Base-by-base conservation (phyloP, 2,888 invertebrate species). In the Blera fallax region DNA sequence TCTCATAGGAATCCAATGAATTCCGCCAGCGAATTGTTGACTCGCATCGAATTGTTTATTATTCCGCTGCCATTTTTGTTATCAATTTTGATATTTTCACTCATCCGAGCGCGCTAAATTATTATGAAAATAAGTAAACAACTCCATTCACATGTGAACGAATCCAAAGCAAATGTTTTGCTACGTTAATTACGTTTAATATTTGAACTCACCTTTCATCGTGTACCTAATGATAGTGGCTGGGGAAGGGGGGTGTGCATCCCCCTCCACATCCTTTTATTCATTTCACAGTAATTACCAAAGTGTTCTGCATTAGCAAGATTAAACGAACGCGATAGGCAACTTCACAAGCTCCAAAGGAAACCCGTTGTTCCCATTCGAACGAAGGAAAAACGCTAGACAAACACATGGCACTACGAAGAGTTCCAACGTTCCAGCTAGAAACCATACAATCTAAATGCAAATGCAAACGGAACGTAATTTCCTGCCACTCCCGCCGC, bases 391-490 rank as follows among this genome's bases (percentile, higher is more conserved):
- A 69, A 45, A 10, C 7, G 11, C 29, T 21, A 11, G 32, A 43
- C 29, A 52, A 52, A 58, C 8, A 16, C 21, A 24, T 11, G 6
- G 40, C 8, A 18, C 48, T n/a, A 32, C 11, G 5, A 50, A 32
- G 27, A 16, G 18, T n/a, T n/a, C n/a, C n/a, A 48, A 18, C 14
- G 21, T 48, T 29, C 16, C 64, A 29, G 34, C 54, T 50, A 27
- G 29, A 52, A 43, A 37, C 37, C 29, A 62, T 29, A 70, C 84
- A 84, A 84, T 84, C 74, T 84, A 84, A 84, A 84, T 84, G 84
- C 84, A 84, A 84, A 84, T 84, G 73, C 83, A 74, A 67, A 84
- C 73, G 64, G 45, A 80, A 84, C 43, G 74, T 80, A 80, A 84
- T 84, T 74, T 84, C 80, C 84, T 84, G 84, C 58, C 84, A 84